phyloP scores from a whole-genome alignment of 2,113 vertebrate genomes.

The Butastur rufipennis region DNA sequence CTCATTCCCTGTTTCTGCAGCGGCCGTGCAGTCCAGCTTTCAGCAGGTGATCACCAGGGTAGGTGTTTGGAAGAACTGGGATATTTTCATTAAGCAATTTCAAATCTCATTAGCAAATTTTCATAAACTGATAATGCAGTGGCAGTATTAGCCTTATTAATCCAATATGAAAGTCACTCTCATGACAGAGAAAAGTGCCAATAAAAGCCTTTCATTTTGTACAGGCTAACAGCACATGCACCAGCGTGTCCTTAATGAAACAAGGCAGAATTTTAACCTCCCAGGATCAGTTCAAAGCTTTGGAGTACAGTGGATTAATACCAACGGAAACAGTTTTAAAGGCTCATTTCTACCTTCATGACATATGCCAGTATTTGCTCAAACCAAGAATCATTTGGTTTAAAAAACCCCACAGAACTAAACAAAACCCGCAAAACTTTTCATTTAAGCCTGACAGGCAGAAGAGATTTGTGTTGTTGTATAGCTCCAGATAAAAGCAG shows the following conservation, averaged over 20 bases:
- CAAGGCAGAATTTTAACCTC: neutral
- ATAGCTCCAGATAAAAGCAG: neutral
- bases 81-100: constrained; percentile 46
- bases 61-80: constrained; percentile 14
- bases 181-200: neutral
- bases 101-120: constrained; percentile 56
- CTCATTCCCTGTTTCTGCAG: neutral
- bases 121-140: constrained; percentile 31
- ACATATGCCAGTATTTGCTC: neutral
- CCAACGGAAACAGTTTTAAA: neutral
- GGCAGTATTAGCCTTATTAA: constrained; percentile 41
- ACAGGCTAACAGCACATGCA: neutral
- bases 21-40: neutral
- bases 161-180: constrained; percentile 26
- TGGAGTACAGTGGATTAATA: neutral
- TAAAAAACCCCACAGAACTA: neutral
- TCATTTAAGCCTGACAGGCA: neutral
- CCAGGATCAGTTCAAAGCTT: neutral
- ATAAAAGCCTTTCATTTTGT: neutral
- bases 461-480: neutral
- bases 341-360: neutral
- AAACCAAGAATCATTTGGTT: neutral
- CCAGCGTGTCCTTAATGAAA: neutral
- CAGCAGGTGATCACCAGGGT: constrained; percentile 21
- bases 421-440: neutral